These are phyloP conservation scores for silkworm (Bombyx mori) DNA, from an alignment of 1,140 invertebrate species.

Conservation along the genomic window DNA sequence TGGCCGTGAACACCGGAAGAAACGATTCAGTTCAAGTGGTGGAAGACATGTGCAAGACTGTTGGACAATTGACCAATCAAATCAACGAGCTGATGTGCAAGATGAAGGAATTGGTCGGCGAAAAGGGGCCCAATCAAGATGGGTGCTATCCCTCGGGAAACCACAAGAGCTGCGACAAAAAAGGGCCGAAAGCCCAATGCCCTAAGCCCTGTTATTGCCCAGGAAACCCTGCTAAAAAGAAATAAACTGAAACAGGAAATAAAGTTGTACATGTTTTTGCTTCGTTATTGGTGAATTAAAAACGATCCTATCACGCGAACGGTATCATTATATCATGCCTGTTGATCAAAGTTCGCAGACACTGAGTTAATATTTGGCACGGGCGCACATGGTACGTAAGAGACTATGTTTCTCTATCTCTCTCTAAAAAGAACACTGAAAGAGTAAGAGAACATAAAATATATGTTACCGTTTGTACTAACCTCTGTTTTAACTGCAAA, in stretches of 20 bases:
- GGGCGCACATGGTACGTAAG: too few species aligned
- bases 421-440: too few species aligned
- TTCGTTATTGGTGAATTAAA: too few species aligned
- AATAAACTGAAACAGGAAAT: not conserved
- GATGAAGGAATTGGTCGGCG: constrained; percentile 27
- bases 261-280: too few species aligned
- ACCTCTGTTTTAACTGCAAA: too few species aligned
- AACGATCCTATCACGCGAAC: too few species aligned
- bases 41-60: constrained; percentile 45
- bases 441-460: too few species aligned
- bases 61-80: constrained; percentile 38
- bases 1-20: not conserved
- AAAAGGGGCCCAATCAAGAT: constrained; percentile 1
- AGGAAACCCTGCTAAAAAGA: constrained; percentile 28
- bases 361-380: too few species aligned
- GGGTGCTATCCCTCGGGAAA: not conserved
- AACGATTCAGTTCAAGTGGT: constrained; percentile 21
- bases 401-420: too few species aligned
- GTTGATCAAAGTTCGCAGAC: too few species aligned
- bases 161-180: constrained; percentile 12
- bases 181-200: constrained; percentile 19
- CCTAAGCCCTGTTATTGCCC: constrained; percentile 44
- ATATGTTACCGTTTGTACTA: too few species aligned
- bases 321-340: too few species aligned
- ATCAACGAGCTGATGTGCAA: constrained; percentile 39